Base-by-base conservation (phyloP, 2,888 invertebrate species). In the Aquatica leii region DNA sequence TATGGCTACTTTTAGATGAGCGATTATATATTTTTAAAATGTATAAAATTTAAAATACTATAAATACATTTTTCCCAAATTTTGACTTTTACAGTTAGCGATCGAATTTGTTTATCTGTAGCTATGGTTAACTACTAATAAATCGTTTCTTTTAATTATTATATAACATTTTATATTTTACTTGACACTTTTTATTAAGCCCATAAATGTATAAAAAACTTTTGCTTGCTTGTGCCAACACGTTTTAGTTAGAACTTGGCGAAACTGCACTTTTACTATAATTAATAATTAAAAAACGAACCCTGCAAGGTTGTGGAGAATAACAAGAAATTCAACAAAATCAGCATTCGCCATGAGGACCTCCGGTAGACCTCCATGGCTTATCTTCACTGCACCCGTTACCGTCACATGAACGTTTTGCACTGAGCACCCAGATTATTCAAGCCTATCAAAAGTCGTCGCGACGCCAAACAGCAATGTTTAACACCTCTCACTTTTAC, bases 271-370 rank as follows among this genome's bases (percentile, higher is more conserved):
- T n/a, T n/a, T n/a, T n/a, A n/a, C n/a, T n/a, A n/a, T n/a, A n/a
- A n/a, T n/a, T n/a, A n/a, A n/a, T n/a, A n/a, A n/a, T n/a, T n/a
- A n/a, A n/a, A 31, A 50, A 50, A 24, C 58, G 40, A 46, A 86
- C 85, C 84, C 81, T 84, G 84, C 83, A 85, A 84, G 83, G 83
- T 78, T 78, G 81, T 78, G 82, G 83, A 82, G 82, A 85, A 82
- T 77, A 84, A 81, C 77, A 82, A 75, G 74, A 85, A 79, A 81
- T 84, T 83, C 82, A 85, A 82, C 80, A 84, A 81, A 79, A 83
- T 79, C 79, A 83, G 77, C 76, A 83, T 43, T 43, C 17, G 80
- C 82, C 83, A 82, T 82, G 84, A 83, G 82, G 84, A 83, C 82
- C 79, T 82, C 78, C 82, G 81, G 81, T 82, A 83, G 83, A 83